Percentiles rank a stretch among this genome's conserved stretches.
phyloP scores from a whole-genome alignment of 2,797 vertebrate species.

The Acanthurus leucopareius region DNA sequence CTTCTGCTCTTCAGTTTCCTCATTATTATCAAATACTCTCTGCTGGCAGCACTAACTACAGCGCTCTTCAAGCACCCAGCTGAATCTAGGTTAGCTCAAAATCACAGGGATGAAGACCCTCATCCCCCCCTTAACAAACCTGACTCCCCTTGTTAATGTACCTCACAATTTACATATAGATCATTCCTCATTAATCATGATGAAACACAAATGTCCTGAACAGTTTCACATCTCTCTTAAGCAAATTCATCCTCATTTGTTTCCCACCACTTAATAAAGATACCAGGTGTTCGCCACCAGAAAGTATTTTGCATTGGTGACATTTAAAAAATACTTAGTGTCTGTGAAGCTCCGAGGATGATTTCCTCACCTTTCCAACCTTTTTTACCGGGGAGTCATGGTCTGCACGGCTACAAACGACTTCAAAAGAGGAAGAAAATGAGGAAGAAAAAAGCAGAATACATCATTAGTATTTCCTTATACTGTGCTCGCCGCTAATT shows the following conservation, averaged over 20 bases:
- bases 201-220: conserved; percentile 59
- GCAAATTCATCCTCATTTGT: conserved; percentile 56
- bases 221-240: conserved; percentile 42
- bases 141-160: conserved; percentile 35
- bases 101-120: conserved; percentile 43
- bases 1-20: conserved; percentile 30
- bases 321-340: conserved; percentile 35
- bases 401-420: conserved; percentile 7
- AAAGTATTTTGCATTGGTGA: conserved; percentile 14
- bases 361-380: conserved; percentile 29
- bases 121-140: conserved; percentile 51
- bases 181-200: conserved; percentile 63
- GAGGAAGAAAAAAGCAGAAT: conserved; percentile 34
- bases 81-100: conserved; percentile 64
- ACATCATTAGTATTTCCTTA: conserved; percentile 72
- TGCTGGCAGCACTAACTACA: conserved; percentile 28
- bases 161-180: conserved; percentile 48
- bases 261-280: conserved; percentile 51
- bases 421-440: conserved; percentile 27
- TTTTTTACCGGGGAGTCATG: conserved; percentile 17
- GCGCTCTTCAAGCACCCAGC: conserved; percentile 28
- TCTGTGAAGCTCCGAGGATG: conserved; percentile 24
- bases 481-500: conserved; percentile 64
- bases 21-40: conserved; percentile 51
- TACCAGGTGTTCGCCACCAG: background rate